Evolutionary conservation across 1,140 invertebrate species (phyloP).

Genomic region (Amyelois transitella): DNA sequence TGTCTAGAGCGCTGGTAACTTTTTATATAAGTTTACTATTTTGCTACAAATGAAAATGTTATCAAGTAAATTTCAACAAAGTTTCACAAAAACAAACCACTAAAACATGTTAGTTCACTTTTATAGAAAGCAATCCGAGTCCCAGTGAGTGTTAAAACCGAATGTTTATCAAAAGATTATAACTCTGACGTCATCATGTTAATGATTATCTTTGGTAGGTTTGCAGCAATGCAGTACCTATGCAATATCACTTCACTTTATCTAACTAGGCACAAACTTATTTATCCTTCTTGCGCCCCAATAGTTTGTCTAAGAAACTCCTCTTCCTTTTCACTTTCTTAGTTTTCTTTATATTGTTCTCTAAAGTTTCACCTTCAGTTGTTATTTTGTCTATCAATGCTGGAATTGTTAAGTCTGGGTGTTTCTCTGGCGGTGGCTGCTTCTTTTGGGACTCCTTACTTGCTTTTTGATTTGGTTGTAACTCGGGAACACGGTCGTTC

Average conservation of each 20-base stretch:
- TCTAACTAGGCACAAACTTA: conserved; percentile 18
- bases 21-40: too few relatives aligned
- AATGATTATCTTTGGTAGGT: conserved; percentile 59
- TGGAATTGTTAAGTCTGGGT: conserved; percentile 56
- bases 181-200: conserved; percentile 50
- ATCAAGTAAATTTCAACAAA: too few relatives aligned
- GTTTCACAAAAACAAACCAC: too few relatives aligned
- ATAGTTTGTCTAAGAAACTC: conserved; percentile 64
- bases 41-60: too few relatives aligned
- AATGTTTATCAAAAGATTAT: conserved; percentile 17
- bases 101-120: background rate
- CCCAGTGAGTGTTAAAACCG: background rate
- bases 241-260: conserved; percentile 31
- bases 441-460: conserved; percentile 46
- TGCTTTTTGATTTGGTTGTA: conserved; percentile 39
- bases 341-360: conserved; percentile 36
- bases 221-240: conserved; percentile 30
- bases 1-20: too few relatives aligned
- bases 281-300: conserved; percentile 61
- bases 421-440: conserved; percentile 28
- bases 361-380: conserved; percentile 43
- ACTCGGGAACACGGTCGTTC: conserved; percentile 56
- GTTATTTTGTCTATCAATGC: conserved; percentile 59
- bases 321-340: conserved; percentile 65
- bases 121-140: background rate